Base-by-base conservation (phyloP, 2,888 invertebrate genomes). In the Pherbina coryleti region DNA sequence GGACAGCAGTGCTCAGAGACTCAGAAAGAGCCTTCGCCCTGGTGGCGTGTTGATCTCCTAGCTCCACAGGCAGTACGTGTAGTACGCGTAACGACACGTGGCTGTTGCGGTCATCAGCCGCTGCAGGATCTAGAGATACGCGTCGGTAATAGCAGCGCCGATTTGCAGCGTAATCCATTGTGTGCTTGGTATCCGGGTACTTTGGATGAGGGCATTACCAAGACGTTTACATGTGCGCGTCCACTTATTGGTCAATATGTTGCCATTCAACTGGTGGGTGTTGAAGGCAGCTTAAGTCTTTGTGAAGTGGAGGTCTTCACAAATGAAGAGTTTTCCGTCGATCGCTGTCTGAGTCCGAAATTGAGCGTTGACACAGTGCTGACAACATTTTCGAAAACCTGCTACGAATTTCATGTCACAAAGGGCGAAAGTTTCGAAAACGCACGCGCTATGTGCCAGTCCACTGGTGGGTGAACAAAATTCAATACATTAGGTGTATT, bases 151-250 rank as follows among this genome's bases (percentile, higher is more conserved):
- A 96, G 96, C 89, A 97, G 96, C 85, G 93, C 93, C 0, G 95
- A 96, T 84, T 90, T 97, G 71, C 96, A 97, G 88, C 92, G 96
- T 79, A 97, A 97, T 90, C 96, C 97, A 19, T 91, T 97, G 0
- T 97, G 97, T 87, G 96, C 97, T 34, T 97, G 97, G 97, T 96
- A 96, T 89, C 97, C 97, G 3, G 97, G 97, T 78, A 96, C 96
- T 8, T 93, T 96, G 93, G 96, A 96, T 86, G 96, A 97, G 90
- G 97, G 97, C n/a, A 93, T 94, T 17, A 96, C 96, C n/a, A 96
- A 95, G 90, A 95, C 95, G 2, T 96, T 97, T 87, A 93, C 94
- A 0, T 97, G 97, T 87, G 97, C 97, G 0, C 92, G 96, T 55
- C 94, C 96, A 0, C 90, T 97, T 77, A 91, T 95, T 25, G 97